Base-by-base conservation (phyloP, 2,888 invertebrate genomes). In the Synergus laeviventris region DNA sequence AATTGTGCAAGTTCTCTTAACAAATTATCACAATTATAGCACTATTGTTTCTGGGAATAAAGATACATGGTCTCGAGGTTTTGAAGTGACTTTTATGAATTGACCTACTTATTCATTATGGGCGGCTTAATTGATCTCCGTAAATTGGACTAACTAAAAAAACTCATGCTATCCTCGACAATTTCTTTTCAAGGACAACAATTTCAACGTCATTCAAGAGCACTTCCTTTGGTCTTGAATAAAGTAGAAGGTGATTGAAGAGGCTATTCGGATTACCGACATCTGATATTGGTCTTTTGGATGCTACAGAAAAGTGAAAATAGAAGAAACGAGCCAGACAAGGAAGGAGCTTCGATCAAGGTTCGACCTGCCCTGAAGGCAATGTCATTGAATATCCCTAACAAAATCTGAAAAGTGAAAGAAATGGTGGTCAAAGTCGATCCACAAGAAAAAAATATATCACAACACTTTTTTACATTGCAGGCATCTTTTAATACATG, bases 221-320 rank as follows among this genome's bases (percentile, higher is more conserved):
- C 24, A 70, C 24, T 70, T 70, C 70, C 45, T 45, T 70, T 45
- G 21, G 70, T 21, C 16, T 70, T 36, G 31, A 49, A 24, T n/a
- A 45, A 70, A 70, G 49, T 14, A 49, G 49, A 49, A 49, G 49
- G 49, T n/a, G 49, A 49, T 49, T 70, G 18, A 45, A 24, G 24
- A 49, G 70, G 49, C 45, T 70, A 70, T 70, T 70, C 70, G 70
- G 70, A 70, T 70, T 70, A 70, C 70, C 24, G 70, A 70, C 31
- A 70, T 49, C 49, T n/a, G 49, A 70, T 70, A 70, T 49, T 70
- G 16, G 70, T 42, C 56, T 18, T 56, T 70, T 49, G 31, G 70
- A 70, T 70, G 70, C 49, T 70, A 49, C 70, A 70, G 70, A 70
- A 70, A 70, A 70, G 70, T 49, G 70, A 70, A 74, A 74, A 74